Conservation (phyloP, 2,888 invertebrate species). For the Drosophila koepferae region DNA sequence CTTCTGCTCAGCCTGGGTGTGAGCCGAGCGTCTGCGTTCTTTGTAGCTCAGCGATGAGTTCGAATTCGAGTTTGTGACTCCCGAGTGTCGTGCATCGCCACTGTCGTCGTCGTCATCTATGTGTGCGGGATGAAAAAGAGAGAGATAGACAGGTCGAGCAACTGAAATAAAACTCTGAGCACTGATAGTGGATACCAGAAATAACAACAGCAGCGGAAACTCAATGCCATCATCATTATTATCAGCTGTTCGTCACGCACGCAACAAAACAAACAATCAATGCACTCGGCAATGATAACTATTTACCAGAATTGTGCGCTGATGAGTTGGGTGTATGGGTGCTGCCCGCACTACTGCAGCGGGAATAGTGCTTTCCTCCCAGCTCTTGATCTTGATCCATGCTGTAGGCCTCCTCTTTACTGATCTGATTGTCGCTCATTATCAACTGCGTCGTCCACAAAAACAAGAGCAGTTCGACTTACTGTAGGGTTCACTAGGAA, state of each 20-base stretch:
- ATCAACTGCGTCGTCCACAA: constrained; percentile 64
- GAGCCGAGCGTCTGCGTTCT: constrained; percentile 96
- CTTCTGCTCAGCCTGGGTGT: constrained; percentile 98
- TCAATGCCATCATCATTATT: constrained; percentile 48
- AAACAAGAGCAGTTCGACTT: constrained; percentile 49
- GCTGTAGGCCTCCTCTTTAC: constrained; percentile 59
- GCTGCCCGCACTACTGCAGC: constrained; percentile 92
- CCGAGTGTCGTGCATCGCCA: constrained; percentile 86
- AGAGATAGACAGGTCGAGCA: constrained; percentile 22
- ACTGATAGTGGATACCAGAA: constrained; percentile 50
- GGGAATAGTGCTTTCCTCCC: constrained; percentile 87
- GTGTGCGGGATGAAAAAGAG: background rate
- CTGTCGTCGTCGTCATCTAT: constrained; percentile 88
- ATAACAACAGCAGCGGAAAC: constrained; percentile 33
- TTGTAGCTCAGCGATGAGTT: constrained; percentile 92
- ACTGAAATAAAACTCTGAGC: constrained; percentile 44
- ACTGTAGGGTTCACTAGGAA: constrained; percentile 10
- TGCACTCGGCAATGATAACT: constrained; percentile 2
- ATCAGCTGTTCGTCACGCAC: constrained; percentile 57
- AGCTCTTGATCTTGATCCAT: constrained; percentile 86
- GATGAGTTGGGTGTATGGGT: constrained; percentile 92
- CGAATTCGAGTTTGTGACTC: constrained; percentile 77
- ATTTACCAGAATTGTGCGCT: constrained; percentile 91
- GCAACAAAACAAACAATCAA: constrained; percentile 18
- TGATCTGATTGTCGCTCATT: constrained; percentile 64